These are phyloP conservation scores for Mystacides longicornis DNA, from an alignment of 2,888 invertebrate species.

Conservation along the genomic window DNA sequence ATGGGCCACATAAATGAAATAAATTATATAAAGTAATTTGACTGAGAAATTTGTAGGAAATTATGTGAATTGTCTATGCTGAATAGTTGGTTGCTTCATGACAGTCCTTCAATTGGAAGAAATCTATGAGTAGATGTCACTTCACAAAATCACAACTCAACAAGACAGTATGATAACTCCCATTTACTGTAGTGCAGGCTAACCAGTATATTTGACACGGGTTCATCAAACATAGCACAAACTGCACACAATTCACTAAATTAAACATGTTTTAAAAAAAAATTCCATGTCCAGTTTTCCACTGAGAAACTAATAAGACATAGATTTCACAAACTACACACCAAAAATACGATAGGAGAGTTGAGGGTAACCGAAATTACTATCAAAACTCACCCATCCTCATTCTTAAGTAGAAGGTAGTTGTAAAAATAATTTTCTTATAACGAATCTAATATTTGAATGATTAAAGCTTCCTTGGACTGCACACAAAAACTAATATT, in stretches of 20 bases:
- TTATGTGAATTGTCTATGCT: constrained; percentile 2
- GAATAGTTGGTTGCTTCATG: constrained; percentile 17
- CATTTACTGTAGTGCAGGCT: constrained; percentile 22
- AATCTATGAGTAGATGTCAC: constrained; percentile 10
- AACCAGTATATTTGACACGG: constrained; percentile 20
- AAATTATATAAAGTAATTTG: neutral
- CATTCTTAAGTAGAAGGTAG: too few species aligned
- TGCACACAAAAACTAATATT: too few species aligned
- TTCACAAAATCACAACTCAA: constrained; percentile 15
- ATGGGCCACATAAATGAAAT: neutral
- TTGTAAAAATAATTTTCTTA: too few species aligned
- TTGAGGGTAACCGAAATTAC: too few species aligned
- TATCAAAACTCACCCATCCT: too few species aligned
- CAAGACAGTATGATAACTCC: constrained; percentile 9
- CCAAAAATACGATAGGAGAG: too few species aligned
- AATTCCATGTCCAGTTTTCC: too few species aligned
- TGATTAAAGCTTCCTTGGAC: too few species aligned
- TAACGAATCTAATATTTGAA: too few species aligned
- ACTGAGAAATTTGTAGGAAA: neutral
- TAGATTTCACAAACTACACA: too few species aligned
- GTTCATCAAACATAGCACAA: constrained; percentile 20
- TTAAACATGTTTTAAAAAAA: too few species aligned
- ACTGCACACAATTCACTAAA: constrained; percentile 16
- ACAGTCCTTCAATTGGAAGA: constrained; percentile 17
- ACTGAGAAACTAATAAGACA: too few species aligned